A percentile compares a stretch with the other conserved stretches of the same genome.
These are phyloP conservation scores for Cryptotermes secundus DNA, from an alignment of 1,140 invertebrate species.

Conservation along the genomic window DNA sequence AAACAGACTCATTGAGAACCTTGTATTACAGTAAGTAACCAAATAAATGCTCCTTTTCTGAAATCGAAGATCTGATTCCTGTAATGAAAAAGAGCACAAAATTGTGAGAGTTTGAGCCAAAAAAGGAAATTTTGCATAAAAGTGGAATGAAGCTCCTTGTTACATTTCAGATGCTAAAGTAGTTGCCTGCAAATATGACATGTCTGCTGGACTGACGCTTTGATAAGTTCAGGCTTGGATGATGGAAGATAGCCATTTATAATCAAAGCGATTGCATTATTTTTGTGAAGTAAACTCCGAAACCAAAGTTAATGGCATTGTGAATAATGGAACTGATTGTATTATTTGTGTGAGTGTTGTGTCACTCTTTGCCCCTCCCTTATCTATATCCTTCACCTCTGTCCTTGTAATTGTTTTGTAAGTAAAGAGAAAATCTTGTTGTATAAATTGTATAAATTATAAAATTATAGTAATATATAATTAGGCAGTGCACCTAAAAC, in stretches of 20 bases:
- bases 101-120: too few species aligned
- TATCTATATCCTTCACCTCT: background rate
- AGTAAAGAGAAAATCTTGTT: constrained; percentile 18
- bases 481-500: background rate
- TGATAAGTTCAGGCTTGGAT: background rate
- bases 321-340: constrained; percentile 17
- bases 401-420: constrained; percentile 26
- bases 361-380: background rate
- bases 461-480: constrained; percentile 25
- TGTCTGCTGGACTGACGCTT: background rate
- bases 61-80: background rate
- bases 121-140: too few species aligned
- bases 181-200: background rate
- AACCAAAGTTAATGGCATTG: constrained; percentile 4
- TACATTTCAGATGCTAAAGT: background rate
- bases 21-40: background rate
- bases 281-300: background rate
- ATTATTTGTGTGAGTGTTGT: constrained; percentile 20
- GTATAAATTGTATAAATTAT: constrained; percentile 33
- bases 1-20: background rate
- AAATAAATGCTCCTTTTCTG: background rate
- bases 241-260: background rate
- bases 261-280: background rate
- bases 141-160: too few species aligned
- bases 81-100: background rate